These are phyloP conservation scores for Cryptocephalus moraei DNA, from an alignment of 2,888 invertebrate species.

Conservation along the genomic window DNA sequence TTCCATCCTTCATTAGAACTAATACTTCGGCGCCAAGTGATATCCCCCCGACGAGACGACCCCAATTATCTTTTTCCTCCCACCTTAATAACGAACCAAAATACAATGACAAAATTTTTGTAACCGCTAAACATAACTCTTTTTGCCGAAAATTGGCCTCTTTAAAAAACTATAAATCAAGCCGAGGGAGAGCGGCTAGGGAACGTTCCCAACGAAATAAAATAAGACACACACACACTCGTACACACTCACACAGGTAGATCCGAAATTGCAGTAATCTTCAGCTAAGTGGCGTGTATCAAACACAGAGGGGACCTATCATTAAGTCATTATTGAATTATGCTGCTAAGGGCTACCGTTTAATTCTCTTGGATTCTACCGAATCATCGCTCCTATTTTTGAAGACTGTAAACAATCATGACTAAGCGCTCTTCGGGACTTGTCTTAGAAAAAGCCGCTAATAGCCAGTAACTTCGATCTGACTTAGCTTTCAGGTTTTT, in stretches of 20 bases:
- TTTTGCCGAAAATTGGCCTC: background rate
- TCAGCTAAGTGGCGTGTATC: slow-evolving; percentile 21
- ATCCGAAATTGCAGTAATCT: slow-evolving; percentile 21
- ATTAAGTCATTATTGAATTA: slow-evolving; percentile 28
- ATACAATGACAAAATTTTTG: background rate
- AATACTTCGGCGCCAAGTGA: no score
- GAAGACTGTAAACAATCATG: no score
- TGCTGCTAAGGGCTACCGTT: slow-evolving; percentile 25
- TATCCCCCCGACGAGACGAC: no score
- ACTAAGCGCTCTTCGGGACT: no score
- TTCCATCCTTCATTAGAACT: no score
- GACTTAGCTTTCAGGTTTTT: no score
- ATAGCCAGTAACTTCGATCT: no score
- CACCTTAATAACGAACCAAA: background rate
- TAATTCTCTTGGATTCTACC: slow-evolving; percentile 19
- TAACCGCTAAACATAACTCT: no score
- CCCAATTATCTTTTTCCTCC: background rate
- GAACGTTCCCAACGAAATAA: slow-evolving; percentile 6
- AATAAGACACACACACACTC: no score
- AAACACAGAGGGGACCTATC: slow-evolving; percentile 19
- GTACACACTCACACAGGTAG: slow-evolving; percentile 4
- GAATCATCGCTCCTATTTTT: slow-evolving; percentile 10
- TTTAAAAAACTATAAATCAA: slow-evolving; percentile 25
- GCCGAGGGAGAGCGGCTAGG: slow-evolving; percentile 5
- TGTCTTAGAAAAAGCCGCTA: no score